These are phyloP conservation scores for Ophthalmolycus amberensis DNA, from an alignment of 2,113 vertebrate species.

Conservation along the genomic window DNA sequence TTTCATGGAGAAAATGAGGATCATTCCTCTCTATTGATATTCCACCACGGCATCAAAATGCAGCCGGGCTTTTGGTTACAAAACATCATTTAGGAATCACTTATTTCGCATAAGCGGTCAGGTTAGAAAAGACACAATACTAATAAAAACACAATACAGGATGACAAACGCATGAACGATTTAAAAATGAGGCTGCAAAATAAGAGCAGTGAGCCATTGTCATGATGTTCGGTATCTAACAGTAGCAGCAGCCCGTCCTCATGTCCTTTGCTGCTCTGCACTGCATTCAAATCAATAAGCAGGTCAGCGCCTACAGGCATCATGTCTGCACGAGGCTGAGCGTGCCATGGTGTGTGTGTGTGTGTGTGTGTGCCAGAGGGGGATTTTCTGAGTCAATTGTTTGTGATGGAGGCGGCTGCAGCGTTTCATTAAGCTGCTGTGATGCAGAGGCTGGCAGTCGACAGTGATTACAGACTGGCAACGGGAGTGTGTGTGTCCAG, in stretches of 20 bases:
- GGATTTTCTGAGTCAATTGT: constrained; percentile 71
- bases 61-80: constrained; percentile 35
- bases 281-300: constrained; percentile 60
- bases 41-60: constrained; percentile 15
- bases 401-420: constrained; percentile 60
- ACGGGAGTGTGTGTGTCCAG: constrained; percentile 15
- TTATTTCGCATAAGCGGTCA: constrained; percentile 46
- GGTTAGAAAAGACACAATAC: constrained; percentile 31
- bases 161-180: constrained; percentile 25
- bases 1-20: constrained; percentile 19
- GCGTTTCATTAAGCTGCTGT: constrained; percentile 75
- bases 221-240: constrained; percentile 5
- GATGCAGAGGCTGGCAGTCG: constrained; percentile 68
- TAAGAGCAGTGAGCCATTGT: constrained; percentile 27
- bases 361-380: constrained; percentile 48
- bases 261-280: constrained; percentile 13
- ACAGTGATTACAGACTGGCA: constrained; percentile 74
- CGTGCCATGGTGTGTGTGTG: constrained; percentile 15
- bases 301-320: constrained; percentile 67
- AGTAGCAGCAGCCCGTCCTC: constrained; percentile 11
- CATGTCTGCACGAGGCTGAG: constrained; percentile 36
- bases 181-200: constrained; percentile 16
- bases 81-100: constrained; percentile 51
- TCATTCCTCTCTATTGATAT: constrained; percentile 21
- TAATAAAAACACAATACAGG: constrained; percentile 14